A percentile compares a stretch with the other conserved stretches of the same genome.
These are phyloP conservation scores for Spodoptera frugiperda DNA, from an alignment of 1,140 invertebrate species.

Conservation along the genomic window DNA sequence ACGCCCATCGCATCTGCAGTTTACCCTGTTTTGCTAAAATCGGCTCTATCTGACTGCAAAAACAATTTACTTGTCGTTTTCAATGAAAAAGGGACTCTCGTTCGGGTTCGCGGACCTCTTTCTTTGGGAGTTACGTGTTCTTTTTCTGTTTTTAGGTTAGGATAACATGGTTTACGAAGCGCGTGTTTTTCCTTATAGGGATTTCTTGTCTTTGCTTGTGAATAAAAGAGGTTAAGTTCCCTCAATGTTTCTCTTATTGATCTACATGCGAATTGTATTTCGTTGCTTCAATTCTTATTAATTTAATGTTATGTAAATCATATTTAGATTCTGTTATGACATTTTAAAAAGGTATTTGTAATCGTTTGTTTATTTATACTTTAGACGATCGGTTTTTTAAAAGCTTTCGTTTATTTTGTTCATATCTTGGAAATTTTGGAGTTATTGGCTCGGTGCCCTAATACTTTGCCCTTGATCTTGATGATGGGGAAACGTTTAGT, in stretches of 20 bases:
- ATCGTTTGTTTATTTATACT: constrained; percentile 36
- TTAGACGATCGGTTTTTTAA: constrained; percentile 12
- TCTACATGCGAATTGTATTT: background rate
- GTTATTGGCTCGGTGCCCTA: constrained; percentile 49
- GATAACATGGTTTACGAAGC: constrained; percentile 4
- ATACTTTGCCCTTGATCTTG: constrained; percentile 46
- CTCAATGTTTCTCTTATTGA: background rate
- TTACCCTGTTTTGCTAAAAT: constrained; percentile 48
- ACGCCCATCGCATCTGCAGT: constrained; percentile 69
- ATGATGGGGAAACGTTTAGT: constrained; percentile 38
- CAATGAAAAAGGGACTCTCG: background rate
- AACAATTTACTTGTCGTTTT: constrained; percentile 36
- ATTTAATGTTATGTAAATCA: background rate
- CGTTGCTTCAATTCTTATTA: background rate
- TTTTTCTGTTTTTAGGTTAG: constrained; percentile 37
- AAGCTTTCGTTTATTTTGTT: constrained; percentile 36
- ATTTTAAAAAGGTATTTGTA: background rate
- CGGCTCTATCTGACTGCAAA: constrained; percentile 38
- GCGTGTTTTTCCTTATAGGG: constrained; percentile 38
- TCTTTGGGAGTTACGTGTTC: constrained; percentile 1
- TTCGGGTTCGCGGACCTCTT: constrained; percentile 23
- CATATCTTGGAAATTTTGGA: constrained; percentile 45
- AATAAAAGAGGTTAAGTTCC: too few species aligned
- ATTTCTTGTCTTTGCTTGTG: constrained; percentile 31
- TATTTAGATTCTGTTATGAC: background rate